A percentile compares a stretch with the other conserved stretches of the same genome.
phyloP scores from a whole-genome alignment of 2,888 invertebrate genomes.

The Polyommatus icarus region DNA sequence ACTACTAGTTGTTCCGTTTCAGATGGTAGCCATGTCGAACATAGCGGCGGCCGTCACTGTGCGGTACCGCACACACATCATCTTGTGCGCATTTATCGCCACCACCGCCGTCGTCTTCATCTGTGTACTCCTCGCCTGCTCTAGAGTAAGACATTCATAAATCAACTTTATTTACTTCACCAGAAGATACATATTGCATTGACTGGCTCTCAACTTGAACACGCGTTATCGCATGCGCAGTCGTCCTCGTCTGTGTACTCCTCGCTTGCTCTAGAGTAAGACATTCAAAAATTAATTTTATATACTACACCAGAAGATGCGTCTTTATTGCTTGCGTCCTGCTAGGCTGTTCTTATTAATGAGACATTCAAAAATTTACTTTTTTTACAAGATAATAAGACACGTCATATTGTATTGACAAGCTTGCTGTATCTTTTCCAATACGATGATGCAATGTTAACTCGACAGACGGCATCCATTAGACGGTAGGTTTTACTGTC shows the following conservation, averaged over 20 bases:
- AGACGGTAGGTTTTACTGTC: no score
- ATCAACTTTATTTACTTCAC: neutral
- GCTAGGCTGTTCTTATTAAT: neutral
- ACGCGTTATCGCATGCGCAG: conserved; percentile 41
- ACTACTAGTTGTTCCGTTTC: conserved; percentile 35
- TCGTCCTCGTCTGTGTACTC: conserved; percentile 39
- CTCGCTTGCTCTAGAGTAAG: neutral
- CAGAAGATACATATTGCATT: no score
- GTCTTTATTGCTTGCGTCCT: neutral
- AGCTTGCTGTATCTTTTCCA: no score
- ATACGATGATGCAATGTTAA: no score
- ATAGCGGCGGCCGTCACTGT: conserved; percentile 44
- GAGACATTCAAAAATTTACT: no score
- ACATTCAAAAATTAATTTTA: no score
- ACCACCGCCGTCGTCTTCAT: conserved; percentile 46
- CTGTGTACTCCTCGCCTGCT: conserved; percentile 48
- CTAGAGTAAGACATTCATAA: conserved; percentile 38
- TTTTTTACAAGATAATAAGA: no score
- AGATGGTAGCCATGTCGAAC: conserved; percentile 45
- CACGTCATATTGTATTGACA: no score
- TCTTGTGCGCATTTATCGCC: conserved; percentile 46
- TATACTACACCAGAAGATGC: no score
- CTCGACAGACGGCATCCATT: no score
- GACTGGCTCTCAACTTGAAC: conserved; percentile 36
- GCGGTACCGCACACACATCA: conserved; percentile 41